Conservation (phyloP, 2,797 vertebrate species). For the Remorina albescens region DNA sequence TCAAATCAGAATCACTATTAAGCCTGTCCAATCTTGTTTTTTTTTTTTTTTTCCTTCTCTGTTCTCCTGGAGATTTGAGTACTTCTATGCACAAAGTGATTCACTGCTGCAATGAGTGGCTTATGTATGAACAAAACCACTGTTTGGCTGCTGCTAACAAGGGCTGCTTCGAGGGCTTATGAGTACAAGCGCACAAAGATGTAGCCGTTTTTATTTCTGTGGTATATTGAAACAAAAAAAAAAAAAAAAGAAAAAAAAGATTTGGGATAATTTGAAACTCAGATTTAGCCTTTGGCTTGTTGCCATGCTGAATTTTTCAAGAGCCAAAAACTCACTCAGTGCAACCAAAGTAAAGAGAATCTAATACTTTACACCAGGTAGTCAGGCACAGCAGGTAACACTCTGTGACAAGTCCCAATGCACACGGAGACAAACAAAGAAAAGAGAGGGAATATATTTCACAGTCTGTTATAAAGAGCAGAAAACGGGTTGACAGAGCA, state of each 20-base stretch:
- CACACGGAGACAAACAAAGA: slow-evolving; percentile 52
- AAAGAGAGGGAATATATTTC: slow-evolving; percentile 45
- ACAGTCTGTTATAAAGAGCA: slow-evolving; percentile 43
- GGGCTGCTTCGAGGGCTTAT: slow-evolving; percentile 22
- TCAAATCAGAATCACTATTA: slow-evolving; percentile 87
- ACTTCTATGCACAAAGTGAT: slow-evolving; percentile 70
- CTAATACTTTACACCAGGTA: slow-evolving; percentile 64
- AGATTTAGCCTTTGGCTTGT: slow-evolving; percentile 26
- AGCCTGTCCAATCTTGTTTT: slow-evolving; percentile 54
- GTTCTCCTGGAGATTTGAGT: slow-evolving; percentile 60
- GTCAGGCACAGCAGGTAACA: slow-evolving; percentile 58
- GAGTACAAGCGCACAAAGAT: slow-evolving; percentile 15
- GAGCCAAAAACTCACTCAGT: slow-evolving; percentile 48
- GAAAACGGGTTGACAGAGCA: slow-evolving; percentile 31
- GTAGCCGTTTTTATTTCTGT: slow-evolving; percentile 8
- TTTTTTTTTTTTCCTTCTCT: slow-evolving; percentile 10
- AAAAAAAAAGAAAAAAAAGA: no score
- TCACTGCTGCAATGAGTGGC: slow-evolving; percentile 63
- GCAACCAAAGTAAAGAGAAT: slow-evolving; percentile 62
- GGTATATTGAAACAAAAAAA: slow-evolving; percentile 26
- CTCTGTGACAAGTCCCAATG: slow-evolving; percentile 62
- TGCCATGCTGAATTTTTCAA: slow-evolving; percentile 40
- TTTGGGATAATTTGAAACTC: slow-evolving; percentile 24
- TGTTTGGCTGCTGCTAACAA: slow-evolving; percentile 47
- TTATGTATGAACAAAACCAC: slow-evolving; percentile 28